Evolutionary conservation across 2,888 invertebrate genomes (phyloP).

Genomic region (Rosalia funebris): DNA sequence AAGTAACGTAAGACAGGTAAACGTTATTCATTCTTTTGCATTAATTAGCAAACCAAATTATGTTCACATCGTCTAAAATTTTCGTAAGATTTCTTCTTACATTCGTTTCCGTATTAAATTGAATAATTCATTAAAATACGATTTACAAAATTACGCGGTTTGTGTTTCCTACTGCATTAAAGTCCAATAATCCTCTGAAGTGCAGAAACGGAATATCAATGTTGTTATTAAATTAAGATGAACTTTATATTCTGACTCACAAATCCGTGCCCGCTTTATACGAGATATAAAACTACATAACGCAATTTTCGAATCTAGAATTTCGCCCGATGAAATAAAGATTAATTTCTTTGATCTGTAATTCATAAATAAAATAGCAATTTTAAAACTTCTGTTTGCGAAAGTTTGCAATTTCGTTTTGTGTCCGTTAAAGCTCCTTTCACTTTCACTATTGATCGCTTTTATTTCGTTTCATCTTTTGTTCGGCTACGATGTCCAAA

Average conservation of each 20-base stretch:
- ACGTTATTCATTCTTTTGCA: too few relatives aligned
- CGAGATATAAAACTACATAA: conserved; percentile 12
- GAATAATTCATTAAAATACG: too few relatives aligned
- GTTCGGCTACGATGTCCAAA: not conserved
- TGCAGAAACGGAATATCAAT: not conserved
- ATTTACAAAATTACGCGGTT: too few relatives aligned
- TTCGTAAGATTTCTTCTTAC: too few relatives aligned
- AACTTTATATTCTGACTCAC: conserved; percentile 1
- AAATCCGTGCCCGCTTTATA: not conserved
- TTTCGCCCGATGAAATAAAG: conserved; percentile 19
- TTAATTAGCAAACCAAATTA: too few relatives aligned
- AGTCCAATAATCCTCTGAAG: not conserved
- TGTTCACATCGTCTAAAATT: too few relatives aligned
- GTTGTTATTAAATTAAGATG: conserved; percentile 3
- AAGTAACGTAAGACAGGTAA: too few relatives aligned
- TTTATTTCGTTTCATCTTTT: conserved; percentile 5
- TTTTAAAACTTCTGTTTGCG: conserved; percentile 22
- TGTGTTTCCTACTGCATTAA: too few relatives aligned
- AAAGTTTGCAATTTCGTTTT: conserved; percentile 23
- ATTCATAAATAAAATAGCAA: conserved; percentile 26
- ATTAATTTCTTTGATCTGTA: conserved; percentile 24
- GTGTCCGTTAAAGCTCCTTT: conserved; percentile 16
- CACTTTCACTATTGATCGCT: conserved; percentile 17
- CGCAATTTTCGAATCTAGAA: conserved; percentile 13
- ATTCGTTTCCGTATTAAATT: too few relatives aligned